phyloP scores from a whole-genome alignment of 2,888 invertebrate species.

The Chrysolina oricalcia region DNA sequence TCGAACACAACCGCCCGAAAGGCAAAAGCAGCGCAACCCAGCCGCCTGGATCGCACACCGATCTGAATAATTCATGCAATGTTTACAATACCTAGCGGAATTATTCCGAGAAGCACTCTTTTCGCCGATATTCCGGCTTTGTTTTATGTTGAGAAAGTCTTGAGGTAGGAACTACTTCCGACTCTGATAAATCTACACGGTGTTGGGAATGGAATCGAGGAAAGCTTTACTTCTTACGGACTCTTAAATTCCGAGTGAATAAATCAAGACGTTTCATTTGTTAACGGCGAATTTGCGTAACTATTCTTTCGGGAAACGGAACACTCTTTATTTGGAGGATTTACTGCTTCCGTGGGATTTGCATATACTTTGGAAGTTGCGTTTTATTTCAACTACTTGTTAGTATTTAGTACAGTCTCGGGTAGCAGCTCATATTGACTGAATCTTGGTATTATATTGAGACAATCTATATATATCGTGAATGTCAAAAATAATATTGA shows the following conservation, averaged over 20 bases:
- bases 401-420: too few species aligned
- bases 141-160: slow-evolving; percentile 49
- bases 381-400: slow-evolving; percentile 2
- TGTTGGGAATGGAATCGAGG: slow-evolving; percentile 43
- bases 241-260: slow-evolving; percentile 41
- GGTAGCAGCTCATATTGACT: too few species aligned
- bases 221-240: slow-evolving; percentile 38
- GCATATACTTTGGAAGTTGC: neutral
- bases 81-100: slow-evolving; percentile 53
- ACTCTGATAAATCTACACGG: slow-evolving; percentile 46
- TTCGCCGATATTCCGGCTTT: slow-evolving; percentile 52
- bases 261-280: slow-evolving; percentile 38
- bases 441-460: too few species aligned
- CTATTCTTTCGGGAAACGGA: slow-evolving; percentile 3
- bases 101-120: slow-evolving; percentile 47
- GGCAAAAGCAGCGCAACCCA: neutral
- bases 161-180: slow-evolving; percentile 50
- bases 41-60: slow-evolving; percentile 9
- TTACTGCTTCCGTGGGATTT: slow-evolving; percentile 12
- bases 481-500: too few species aligned
- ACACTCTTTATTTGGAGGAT: slow-evolving; percentile 8
- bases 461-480: too few species aligned
- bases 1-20: slow-evolving; percentile 1
- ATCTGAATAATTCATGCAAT: slow-evolving; percentile 59
- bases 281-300: slow-evolving; percentile 16